Percentiles rank a stretch among this genome's conserved stretches.
Evolutionary conservation across 2,888 invertebrate species (phyloP).

Genomic region (Folsomia manolachei): DNA sequence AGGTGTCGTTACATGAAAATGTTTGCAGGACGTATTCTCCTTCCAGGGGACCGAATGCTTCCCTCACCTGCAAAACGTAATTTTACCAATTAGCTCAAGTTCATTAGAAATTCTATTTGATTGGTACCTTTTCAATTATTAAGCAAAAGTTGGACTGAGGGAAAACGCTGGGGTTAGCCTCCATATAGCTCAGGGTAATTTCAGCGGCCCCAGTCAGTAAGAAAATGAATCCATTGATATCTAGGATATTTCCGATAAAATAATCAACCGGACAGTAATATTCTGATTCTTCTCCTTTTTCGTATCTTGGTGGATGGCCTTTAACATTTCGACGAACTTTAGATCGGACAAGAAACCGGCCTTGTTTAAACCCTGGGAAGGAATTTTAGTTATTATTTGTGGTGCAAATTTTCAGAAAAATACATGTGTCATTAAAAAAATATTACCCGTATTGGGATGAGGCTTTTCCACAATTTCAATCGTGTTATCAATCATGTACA

Average conservation of each 20-base stretch:
- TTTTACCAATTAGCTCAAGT: slow-evolving; percentile 21
- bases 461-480: slow-evolving; percentile 75
- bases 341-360: slow-evolving; percentile 59
- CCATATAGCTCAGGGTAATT: slow-evolving; percentile 83
- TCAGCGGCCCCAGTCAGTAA: slow-evolving; percentile 76
- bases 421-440: too few relatives aligned
- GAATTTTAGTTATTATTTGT: neutral
- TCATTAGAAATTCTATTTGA: neutral
- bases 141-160: neutral
- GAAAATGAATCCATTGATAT: slow-evolving; percentile 75
- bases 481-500: slow-evolving; percentile 77
- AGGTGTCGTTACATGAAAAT: slow-evolving; percentile 28
- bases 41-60: slow-evolving; percentile 60
- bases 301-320: slow-evolving; percentile 60
- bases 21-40: slow-evolving; percentile 20
- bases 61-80: slow-evolving; percentile 52
- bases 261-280: slow-evolving; percentile 76
- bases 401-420: neutral
- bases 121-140: neutral
- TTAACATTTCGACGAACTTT: slow-evolving; percentile 69
- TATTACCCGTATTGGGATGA: slow-evolving; percentile 66
- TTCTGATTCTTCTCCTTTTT: slow-evolving; percentile 66
- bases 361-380: slow-evolving; percentile 51
- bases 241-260: slow-evolving; percentile 76
- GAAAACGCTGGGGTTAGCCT: slow-evolving; percentile 54